Evolutionary conservation across 2,888 invertebrate species (phyloP).

Genomic region (Pheosia tremula): DNA sequence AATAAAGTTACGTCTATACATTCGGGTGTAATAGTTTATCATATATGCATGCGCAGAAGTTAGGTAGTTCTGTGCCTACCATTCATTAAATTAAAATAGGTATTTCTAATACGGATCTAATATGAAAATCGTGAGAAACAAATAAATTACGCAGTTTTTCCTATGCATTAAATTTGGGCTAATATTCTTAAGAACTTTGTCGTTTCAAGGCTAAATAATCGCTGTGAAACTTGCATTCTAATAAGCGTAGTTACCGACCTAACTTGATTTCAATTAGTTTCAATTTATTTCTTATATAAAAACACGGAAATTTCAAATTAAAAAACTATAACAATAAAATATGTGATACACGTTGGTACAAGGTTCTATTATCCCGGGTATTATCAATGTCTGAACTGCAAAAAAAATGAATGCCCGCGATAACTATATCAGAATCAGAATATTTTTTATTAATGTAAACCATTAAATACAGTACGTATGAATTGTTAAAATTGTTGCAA

Average conservation of each 20-base stretch:
- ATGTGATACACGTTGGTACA: background rate
- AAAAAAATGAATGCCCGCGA: too few species aligned
- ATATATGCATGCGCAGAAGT: too few species aligned
- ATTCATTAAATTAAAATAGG: background rate
- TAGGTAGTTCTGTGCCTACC: too few species aligned
- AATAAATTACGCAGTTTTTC: background rate
- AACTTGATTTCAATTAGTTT: constrained; percentile 7
- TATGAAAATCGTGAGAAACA: background rate
- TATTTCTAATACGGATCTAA: background rate
- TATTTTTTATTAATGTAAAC: too few species aligned
- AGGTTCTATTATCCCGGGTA: background rate
- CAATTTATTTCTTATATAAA: constrained; percentile 4
- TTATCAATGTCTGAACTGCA: background rate
- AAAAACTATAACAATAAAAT: background rate
- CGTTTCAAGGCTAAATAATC: background rate
- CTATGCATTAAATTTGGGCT: background rate
- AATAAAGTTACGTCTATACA: too few species aligned
- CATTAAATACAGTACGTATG: too few species aligned
- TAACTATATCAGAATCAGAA: too few species aligned
- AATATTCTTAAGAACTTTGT: constrained; percentile 2
- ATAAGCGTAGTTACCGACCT: constrained; percentile 1
- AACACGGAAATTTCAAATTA: constrained; percentile 8
- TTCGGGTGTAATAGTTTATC: too few species aligned
- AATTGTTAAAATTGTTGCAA: too few species aligned
- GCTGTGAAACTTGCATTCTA: constrained; percentile 6